phyloP scores from a whole-genome alignment of 1,140 invertebrate species.

The Lasaia peninsularis region DNA sequence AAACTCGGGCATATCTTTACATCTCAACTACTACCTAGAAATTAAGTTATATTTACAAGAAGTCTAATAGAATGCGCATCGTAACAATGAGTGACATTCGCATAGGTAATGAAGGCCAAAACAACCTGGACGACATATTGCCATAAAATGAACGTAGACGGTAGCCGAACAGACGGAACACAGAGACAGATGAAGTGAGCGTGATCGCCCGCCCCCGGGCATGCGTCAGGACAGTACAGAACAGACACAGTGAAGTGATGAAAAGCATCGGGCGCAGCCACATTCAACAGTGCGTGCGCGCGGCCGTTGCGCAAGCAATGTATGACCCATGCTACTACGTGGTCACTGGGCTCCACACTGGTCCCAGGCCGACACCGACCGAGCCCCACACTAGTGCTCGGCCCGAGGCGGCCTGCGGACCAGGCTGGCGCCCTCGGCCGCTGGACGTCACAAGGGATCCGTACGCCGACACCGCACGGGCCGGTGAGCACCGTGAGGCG shows the following conservation, averaged over 20 bases:
- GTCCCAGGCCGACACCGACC: slow-evolving; percentile 22
- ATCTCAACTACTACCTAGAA: slow-evolving; percentile 56
- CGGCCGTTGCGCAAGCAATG: slow-evolving; percentile 73
- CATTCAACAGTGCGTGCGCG: slow-evolving; percentile 74
- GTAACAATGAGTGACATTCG: slow-evolving; percentile 72
- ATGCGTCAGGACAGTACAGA: slow-evolving; percentile 75
- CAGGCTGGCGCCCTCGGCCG: slow-evolving; percentile 41
- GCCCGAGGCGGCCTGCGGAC: slow-evolving; percentile 19
- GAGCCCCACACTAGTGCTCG: slow-evolving; percentile 15
- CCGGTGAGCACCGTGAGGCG: slow-evolving; percentile 51
- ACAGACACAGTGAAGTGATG: slow-evolving; percentile 75
- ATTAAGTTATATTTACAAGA: slow-evolving; percentile 65
- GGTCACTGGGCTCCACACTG: slow-evolving; percentile 38
- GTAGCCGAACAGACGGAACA: slow-evolving; percentile 69
- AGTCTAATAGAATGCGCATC: slow-evolving; percentile 72
- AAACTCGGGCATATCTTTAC: slow-evolving; percentile 14
- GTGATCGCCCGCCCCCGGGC: slow-evolving; percentile 72
- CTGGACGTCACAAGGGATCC: slow-evolving; percentile 72
- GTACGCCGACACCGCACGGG: slow-evolving; percentile 61
- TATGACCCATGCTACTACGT: slow-evolving; percentile 76
- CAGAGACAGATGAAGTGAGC: slow-evolving; percentile 75
- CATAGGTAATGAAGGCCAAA: slow-evolving; percentile 66
- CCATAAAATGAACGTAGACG: slow-evolving; percentile 69
- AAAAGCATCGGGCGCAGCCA: slow-evolving; percentile 75
- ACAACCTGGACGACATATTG: slow-evolving; percentile 66